Evolutionary conservation across 1,140 invertebrate genomes (phyloP), one percentile per base, ranked within the genome.

Genomic region (Callitettix versicolor): DNA sequence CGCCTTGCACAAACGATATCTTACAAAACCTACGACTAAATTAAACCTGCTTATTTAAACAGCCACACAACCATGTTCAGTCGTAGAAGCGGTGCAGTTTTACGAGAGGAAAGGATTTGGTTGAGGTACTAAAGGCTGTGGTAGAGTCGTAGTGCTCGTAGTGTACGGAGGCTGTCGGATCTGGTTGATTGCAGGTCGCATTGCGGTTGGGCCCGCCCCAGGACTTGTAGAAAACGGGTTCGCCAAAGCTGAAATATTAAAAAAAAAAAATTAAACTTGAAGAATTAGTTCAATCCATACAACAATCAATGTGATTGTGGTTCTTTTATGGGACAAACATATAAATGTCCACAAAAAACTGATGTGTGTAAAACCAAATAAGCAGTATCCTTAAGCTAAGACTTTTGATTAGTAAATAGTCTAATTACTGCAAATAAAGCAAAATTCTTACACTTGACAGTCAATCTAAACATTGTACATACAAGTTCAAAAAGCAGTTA

Each of bases 101-200:
- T 61, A 61, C 52, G 60, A 61, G 2, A 61, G 30, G 49, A 61
- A 61, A 3, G 60, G 60, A 48, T 61, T 61, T 11, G 60, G 60
- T 3, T 58, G 58, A 20, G 60, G 60, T 22, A 61, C 49, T 5
- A 61, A 46, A 34, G 60, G 60, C 33, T 56, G 58, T 26, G 49
- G 58, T n/a, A 59, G 48, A 26, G 49, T 40, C 0, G 53, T 38
- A 26, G 43, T 42, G 18, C 43, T 24, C 12, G 30, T 41, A 17
- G 22, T 38, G 46, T 44, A 57, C 24, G 33, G 57, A 44, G 48
- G 46, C 21, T 33, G 26, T 15, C 30, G 30, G 3, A 30, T 30
- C 26, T 30, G 26, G 26, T 30, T 30, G 22, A 33, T 24, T 24
- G 40, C 21, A 38, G 34, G 55, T 21, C 34, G 36, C 47, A 34